Evolutionary conservation across 2,888 invertebrate species (phyloP), one percentile per base, ranked within the genome.

Genomic region (Agrochola lychnidis): DNA sequence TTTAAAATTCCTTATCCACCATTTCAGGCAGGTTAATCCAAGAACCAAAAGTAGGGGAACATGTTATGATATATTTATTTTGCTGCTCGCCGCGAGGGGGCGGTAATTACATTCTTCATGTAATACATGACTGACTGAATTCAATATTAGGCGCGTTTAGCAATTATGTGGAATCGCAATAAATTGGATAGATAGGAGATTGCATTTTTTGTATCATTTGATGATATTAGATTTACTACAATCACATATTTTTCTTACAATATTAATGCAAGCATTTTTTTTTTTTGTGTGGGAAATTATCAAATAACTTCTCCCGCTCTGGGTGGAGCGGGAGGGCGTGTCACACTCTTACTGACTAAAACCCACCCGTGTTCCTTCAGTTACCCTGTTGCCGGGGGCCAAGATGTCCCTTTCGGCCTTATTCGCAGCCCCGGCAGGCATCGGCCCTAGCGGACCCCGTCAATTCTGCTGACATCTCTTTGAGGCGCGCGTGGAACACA

Each of bases 31-130:
- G 56, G 22, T 10, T 73, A 75, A 77, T 88, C 82, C 68, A 66
- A 69, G 75, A 14, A 40, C 56, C 72, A 22, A 79, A 71, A 76
- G 63, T 53, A 74, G 73, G 83, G 82, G 85, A 66, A 76, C 80
- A 70, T 75, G 77, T 83, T 79, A 89, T 88, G 80, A 89, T 86
- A 89, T 85, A 89, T 90, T 89, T 89, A 86, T 87, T 83, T 88
- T 77, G 73, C 75, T 71, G 79, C 78, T 61, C 70, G 57, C 81
- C 73, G 66, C 75, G 57, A 78, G 82, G 81, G 82, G 69, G 69
- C 76, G 85, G 83, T 90, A 89, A 90, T 90, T 90, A 84, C 90
- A 88, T 90, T 89, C 88, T 86, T 85, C 75, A 83, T 85, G 88
- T 87, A 83, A 89, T 81, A 89, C 85, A 84, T 87, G 81, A 76